Evolutionary conservation across 2,797 vertebrate genomes (phyloP), one percentile per base, ranked within the genome.

Genomic region (Nannoperca obscura): DNA sequence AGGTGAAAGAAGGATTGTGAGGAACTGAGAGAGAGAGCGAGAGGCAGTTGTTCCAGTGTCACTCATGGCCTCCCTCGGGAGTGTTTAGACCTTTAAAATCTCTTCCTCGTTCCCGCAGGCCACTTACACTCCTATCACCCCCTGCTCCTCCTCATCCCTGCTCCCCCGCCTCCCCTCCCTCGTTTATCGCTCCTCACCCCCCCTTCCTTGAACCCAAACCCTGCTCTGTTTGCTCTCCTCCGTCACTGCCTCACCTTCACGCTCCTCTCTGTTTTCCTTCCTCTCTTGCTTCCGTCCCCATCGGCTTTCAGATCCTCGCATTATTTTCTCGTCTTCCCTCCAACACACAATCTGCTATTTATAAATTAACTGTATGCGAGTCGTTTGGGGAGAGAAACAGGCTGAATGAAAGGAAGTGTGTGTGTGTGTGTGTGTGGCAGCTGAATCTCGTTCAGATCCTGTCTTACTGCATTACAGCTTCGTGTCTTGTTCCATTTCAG

Each of bases 31-130:
- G 54, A 72, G 74, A 71, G 22, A 30, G 19, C 11, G 55, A 58
- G 65, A 55, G 59, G 58, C 36, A 9, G 81, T 81, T 76, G 84
- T 84, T 80, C 74, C 72, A 24, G 79, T 86, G 86, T 90, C 89
- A 86, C 86, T 91, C 86, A 79, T 27, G 46, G 47, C 59, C 55
- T 88, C 86, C 92, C 89, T 87, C 54, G 1, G 90, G 91, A 90
- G 60, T 0, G 20, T 73, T 90, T 81, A 90, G 91, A 90, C 89
- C 91, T 92, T 92, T 91, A 89, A 86, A 87, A 80, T 81, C 83
- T 83, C 76, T 72, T 87, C 81, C 54, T 65, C 63, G 73, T 78
- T 65, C 76, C 86, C 50, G 24, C 78, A 74, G 89, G 86, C 87
- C 46, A 11, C 80, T 71, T 71, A 81, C 76, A 60, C 76, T 83